Conservation (phyloP, 2,797 vertebrate species). For the Poeciliopsis infans region DNA sequence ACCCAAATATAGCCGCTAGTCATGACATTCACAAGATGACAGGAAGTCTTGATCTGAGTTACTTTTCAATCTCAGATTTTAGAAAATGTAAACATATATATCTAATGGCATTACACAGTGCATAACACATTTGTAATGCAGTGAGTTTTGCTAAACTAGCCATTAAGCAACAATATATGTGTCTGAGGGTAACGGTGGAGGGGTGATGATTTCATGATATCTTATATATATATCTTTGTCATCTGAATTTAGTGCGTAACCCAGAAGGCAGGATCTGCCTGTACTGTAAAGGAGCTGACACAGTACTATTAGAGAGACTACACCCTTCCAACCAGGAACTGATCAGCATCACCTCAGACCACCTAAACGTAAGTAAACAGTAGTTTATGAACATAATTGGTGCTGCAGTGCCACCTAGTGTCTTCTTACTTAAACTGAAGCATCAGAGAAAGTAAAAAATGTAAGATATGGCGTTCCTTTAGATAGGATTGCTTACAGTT, state of each 20-base stretch:
- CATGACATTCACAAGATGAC: background rate
- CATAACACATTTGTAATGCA: background rate
- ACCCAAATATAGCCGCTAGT: background rate
- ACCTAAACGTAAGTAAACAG: conserved; percentile 87
- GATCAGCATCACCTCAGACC: conserved; percentile 87
- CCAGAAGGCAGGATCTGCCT: conserved; percentile 90
- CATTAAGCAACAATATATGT: background rate
- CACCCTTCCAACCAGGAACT: conserved; percentile 85
- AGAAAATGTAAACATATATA: background rate
- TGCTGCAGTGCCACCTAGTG: conserved; percentile 64
- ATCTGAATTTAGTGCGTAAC: conserved; percentile 81
- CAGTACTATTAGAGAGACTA: conserved; percentile 89
- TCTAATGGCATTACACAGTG: background rate
- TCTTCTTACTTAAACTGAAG: background rate
- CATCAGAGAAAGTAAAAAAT: background rate
- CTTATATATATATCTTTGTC: background rate
- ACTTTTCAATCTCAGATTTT: background rate
- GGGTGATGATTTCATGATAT: background rate
- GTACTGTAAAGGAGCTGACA: conserved; percentile 96
- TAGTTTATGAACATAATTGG: background rate
- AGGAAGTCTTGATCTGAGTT: background rate
- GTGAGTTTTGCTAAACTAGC: background rate
- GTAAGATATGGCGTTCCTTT: background rate
- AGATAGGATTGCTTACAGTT: background rate
- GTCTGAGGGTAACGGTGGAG: conserved; percentile 8